Evolutionary conservation across 1,140 invertebrate genomes (phyloP), one percentile per base, ranked within the genome.

Genomic region (Teleopsis dalmanni): DNA sequence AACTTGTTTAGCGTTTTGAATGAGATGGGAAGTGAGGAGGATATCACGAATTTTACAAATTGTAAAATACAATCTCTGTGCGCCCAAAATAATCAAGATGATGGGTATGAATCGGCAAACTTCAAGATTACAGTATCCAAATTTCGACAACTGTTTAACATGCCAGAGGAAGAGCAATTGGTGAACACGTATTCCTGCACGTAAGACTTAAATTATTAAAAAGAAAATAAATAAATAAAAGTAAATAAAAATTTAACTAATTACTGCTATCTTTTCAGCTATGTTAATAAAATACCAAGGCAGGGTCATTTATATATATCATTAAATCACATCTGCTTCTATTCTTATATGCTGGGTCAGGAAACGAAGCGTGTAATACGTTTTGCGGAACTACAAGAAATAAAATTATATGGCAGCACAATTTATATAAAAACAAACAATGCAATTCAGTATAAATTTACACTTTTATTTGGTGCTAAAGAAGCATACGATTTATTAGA

Each of bases 291-390:
- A 68, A 75, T 98, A 51, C 95, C 95, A 4, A 75, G 87, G 33
- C 94, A 96, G 78, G 95, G 95, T 31, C 95, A 92, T 85, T 75
- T 98, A 57, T 99, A 98, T 70, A 79, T 98, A 13, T 95, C 93
- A 40, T 82, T 98, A 36, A 92, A 95, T 65, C 91, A 96, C 70
- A 77, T 96, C 60, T 96, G 91, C 65, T 99, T 98, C 73, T 91
- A 98, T 72, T 90, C 93, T 5, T 95, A 91, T 60, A 85, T 97
- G 60, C 80, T 98, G 65, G 91, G 93, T 14, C 84, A 82, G 50
- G 90, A 96, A 70, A 90, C 87, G 7, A 90, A 90, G 63, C 75
- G 97, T 18, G 83, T 88, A 50, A 81, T 97, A 36, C 76, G 91
- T 18, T 70, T 67, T 22, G 52, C 62, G 11, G 67, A 70, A 31